A percentile compares a stretch with the other conserved stretches of the same genome.
phyloP scores from a whole-genome alignment of 2,888 invertebrate species.

The Polydrusus cervinus region DNA sequence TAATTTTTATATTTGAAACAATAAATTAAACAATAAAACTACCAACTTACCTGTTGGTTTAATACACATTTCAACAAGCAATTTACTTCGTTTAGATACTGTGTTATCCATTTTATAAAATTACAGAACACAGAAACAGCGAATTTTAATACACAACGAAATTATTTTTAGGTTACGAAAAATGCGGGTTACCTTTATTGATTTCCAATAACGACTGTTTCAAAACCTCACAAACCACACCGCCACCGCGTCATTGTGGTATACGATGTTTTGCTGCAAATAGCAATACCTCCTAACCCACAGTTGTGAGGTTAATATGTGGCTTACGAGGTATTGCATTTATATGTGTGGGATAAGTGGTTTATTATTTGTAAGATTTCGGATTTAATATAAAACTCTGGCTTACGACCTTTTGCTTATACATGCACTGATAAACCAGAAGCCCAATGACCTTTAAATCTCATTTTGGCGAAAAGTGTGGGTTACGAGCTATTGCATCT shows the following conservation, averaged over 20 bases:
- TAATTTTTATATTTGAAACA: too few species aligned
- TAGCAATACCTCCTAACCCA: slow-evolving; percentile 3
- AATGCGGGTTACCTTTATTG: not conserved
- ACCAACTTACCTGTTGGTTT: too few species aligned
- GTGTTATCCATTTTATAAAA: not conserved
- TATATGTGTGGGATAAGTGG: not conserved
- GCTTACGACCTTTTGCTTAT: slow-evolving; percentile 1
- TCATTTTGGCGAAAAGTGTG: slow-evolving; percentile 7
- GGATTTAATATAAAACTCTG: not conserved
- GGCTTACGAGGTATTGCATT: slow-evolving; percentile 4
- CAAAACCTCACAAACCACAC: not conserved
- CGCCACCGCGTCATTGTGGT: not conserved
- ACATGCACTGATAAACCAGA: not conserved
- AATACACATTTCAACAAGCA: not conserved
- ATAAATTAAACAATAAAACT: too few species aligned
- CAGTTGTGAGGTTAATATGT: not conserved
- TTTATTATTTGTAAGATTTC: slow-evolving; percentile 1
- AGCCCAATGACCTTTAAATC: not conserved
- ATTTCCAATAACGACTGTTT: not conserved
- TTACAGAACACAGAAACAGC: not conserved
- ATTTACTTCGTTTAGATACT: not conserved
- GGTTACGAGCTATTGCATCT: slow-evolving; percentile 9
- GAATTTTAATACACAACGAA: not conserved
- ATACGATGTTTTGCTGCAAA: slow-evolving; percentile 1
- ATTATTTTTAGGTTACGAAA: not conserved